A percentile compares a stretch with the other conserved stretches of the same genome.
Evolutionary conservation across 2,888 invertebrate genomes (phyloP).

Genomic region (Pherbina coryleti): DNA sequence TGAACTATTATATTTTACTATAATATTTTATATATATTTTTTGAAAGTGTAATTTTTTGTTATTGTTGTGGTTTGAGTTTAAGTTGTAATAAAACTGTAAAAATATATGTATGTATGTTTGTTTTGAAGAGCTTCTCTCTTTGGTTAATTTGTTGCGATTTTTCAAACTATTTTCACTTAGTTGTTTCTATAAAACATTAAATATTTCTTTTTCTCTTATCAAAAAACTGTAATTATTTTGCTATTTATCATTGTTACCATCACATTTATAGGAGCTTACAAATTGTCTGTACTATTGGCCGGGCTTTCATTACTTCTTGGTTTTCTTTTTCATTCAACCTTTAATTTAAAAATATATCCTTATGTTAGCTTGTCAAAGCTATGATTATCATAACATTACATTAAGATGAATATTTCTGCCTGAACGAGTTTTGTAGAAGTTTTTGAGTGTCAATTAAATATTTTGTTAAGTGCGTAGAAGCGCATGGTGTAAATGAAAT

Average conservation of each 20-base stretch:
- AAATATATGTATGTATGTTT: neutral
- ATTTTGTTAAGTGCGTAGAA: too few relatives aligned
- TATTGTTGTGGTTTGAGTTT: too few relatives aligned
- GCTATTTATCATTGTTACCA: neutral
- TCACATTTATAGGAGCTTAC: constrained; percentile 7
- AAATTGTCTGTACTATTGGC: neutral
- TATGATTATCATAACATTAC: too few relatives aligned
- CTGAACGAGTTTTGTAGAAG: too few relatives aligned
- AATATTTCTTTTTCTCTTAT: neutral
- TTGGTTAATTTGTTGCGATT: neutral
- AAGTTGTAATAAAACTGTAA: too few relatives aligned
- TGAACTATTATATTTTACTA: too few relatives aligned
- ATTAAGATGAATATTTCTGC: too few relatives aligned
- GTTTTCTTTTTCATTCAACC: neutral
- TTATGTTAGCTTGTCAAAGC: too few relatives aligned
- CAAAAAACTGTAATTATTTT: neutral
- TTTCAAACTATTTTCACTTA: neutral
- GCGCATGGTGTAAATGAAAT: too few relatives aligned
- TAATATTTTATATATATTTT: too few relatives aligned
- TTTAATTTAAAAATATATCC: neutral
- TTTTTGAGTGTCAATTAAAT: too few relatives aligned
- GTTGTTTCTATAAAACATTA: neutral
- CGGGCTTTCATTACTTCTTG: neutral
- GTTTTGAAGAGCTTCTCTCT: neutral
- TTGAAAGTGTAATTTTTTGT: too few relatives aligned